phyloP scores from a whole-genome alignment of 2,113 vertebrate genomes.

The Solea senegalensis region DNA sequence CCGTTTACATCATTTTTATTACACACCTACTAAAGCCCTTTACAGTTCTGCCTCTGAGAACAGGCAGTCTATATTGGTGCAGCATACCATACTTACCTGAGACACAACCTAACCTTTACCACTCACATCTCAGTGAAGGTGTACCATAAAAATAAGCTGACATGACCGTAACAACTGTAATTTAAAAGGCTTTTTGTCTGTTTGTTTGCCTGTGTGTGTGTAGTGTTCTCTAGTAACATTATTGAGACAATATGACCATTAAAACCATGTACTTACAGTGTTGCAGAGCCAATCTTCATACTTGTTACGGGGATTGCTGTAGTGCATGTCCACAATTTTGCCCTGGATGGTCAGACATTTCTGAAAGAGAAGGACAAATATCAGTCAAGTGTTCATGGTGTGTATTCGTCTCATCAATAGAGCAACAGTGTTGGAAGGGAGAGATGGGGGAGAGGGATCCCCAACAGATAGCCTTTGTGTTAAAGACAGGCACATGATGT shows the following conservation, averaged over 20 bases:
- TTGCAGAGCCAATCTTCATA: slow-evolving; percentile 99
- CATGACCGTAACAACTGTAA: slow-evolving; percentile 32
- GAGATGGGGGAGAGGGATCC: slow-evolving; percentile 85
- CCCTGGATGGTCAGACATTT: slow-evolving; percentile 96
- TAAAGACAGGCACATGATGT: slow-evolving; percentile 75
- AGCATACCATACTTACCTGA: slow-evolving; percentile 69
- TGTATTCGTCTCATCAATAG: slow-evolving; percentile 81
- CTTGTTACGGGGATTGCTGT: slow-evolving; percentile 97
- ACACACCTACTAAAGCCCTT: slow-evolving; percentile 75
- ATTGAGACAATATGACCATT: slow-evolving; percentile 11
- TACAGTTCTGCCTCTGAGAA: slow-evolving; percentile 69
- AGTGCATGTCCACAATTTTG: slow-evolving; percentile 97
- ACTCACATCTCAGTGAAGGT: slow-evolving; percentile 21
- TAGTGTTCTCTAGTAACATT: slow-evolving; percentile 17
- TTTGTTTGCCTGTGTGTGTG: slow-evolving; percentile 16
- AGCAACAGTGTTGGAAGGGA: slow-evolving; percentile 95
- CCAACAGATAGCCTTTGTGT: slow-evolving; percentile 80
- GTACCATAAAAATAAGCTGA: slow-evolving; percentile 29
- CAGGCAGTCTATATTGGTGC: slow-evolving; percentile 64
- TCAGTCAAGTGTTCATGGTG: slow-evolving; percentile 81
- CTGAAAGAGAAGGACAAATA: slow-evolving; percentile 89
- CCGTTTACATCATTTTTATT: slow-evolving; percentile 83
- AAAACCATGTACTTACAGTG: slow-evolving; percentile 84
- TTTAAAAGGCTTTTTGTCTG: slow-evolving; percentile 10
- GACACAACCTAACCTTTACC: slow-evolving; percentile 57